Percentiles rank a stretch among this genome's conserved stretches.
Evolutionary conservation across 2,888 invertebrate genomes (phyloP).

Genomic region (Argynnis bischoffii): DNA sequence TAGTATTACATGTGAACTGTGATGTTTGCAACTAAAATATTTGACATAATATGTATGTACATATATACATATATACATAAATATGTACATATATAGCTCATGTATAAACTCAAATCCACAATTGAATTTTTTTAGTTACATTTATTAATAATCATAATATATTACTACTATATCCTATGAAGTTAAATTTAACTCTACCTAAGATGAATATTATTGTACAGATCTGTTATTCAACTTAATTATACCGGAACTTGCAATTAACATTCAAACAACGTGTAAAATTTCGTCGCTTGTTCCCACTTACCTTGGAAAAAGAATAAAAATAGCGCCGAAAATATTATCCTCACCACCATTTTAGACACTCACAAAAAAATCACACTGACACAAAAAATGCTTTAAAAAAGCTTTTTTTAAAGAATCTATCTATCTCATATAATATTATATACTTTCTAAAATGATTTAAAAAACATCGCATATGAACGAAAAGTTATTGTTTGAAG

Average conservation of each 20-base stretch:
- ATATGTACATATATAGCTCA: no score
- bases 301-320: constrained; percentile 67
- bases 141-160: no score
- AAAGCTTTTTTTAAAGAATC: not conserved
- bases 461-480: constrained; percentile 31
- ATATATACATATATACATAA: no score
- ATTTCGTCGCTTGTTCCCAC: constrained; percentile 39
- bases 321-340: constrained; percentile 53
- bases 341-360: constrained; percentile 57
- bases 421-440: not conserved
- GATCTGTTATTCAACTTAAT: no score
- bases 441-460: not conserved
- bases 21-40: no score
- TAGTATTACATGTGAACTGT: no score
- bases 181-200: no score
- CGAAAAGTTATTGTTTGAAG: not conserved
- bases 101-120: no score
- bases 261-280: not conserved
- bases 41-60: no score
- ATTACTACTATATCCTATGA: no score
- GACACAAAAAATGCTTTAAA: not conserved
- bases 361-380: constrained; percentile 17
- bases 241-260: not conserved
- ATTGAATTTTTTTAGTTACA: no score
- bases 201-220: no score